Evolutionary conservation across 2,797 vertebrate species (phyloP), one percentile per base, ranked within the genome.

Genomic region (Sternarchorhynchus goeldii): DNA sequence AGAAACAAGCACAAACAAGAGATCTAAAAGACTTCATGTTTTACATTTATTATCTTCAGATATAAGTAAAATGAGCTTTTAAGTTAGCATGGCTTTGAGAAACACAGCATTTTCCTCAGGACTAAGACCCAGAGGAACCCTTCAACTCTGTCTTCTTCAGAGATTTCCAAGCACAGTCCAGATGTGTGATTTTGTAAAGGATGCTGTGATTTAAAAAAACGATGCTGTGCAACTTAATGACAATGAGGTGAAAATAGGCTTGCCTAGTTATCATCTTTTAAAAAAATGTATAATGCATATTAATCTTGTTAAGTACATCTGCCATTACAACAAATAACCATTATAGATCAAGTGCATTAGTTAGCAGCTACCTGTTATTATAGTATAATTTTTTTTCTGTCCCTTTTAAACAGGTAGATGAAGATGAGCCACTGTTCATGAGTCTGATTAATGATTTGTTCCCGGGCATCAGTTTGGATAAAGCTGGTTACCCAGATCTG

Each of bases 401-500:
- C 57, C 50, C 29, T 34, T 41, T 41, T 66, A 56, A 73, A 81
- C 80, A 91, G 91, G 91, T 92, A 67, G 92, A 94, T 87, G 93
- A 94, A 82, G 93, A 94, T 75, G 93, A 94, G 80, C 92, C 93
- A 81, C 88, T 94, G 39, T 92, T 92, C 87, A 91, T 94, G 90
- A 94, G 93, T 85, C 88, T 94, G 82, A 93, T 94, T 84, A 92
- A 93, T 80, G 93, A 93, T 81, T 81, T 94, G 0, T 94, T 91
- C 64, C 90, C 91, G 71, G 89, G 89, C 82, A 89, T 90, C 89
- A 92, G 83, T 50, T 77, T 93, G 83, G 91, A 92, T 73, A 91
- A 95, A 87, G 92, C 92, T 6, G 93, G 90, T 0, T 95, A 95
- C 87, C 93, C 94, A 25, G 94, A 96, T 21, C 84, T 96, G 73